Evolutionary conservation across 2,888 invertebrate genomes (phyloP).

Genomic region (Ceriagrion tenellum): DNA sequence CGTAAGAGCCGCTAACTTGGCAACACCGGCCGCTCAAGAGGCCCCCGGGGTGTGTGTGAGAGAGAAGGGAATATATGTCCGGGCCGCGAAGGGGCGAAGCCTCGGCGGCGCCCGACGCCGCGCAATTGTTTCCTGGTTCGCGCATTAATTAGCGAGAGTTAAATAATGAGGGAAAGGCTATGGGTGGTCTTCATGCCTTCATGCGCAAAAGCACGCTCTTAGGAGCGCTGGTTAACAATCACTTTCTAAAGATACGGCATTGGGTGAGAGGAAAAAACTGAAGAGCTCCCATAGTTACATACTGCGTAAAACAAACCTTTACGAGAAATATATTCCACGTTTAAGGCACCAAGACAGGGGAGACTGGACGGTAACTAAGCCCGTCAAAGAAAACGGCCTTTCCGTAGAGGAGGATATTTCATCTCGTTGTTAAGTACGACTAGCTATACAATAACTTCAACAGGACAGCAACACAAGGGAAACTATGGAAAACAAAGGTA

Average conservation of each 20-base stretch:
- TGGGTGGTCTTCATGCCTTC: slow-evolving; percentile 26
- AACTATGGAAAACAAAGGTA: no score
- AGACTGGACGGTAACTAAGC: neutral
- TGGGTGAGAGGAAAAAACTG: neutral
- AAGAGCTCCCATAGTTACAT: neutral
- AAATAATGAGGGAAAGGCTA: neutral
- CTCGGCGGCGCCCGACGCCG: neutral
- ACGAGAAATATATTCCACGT: neutral
- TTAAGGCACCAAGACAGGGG: neutral
- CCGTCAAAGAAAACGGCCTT: neutral
- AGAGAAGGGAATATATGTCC: neutral
- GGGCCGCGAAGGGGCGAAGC: neutral
- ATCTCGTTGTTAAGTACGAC: no score
- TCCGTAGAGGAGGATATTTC: neutral
- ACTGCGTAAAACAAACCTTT: neutral
- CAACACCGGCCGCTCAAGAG: no score
- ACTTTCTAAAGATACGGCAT: neutral
- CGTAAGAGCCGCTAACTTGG: no score
- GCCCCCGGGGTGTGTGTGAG: neutral
- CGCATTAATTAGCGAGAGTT: slow-evolving; percentile 36
- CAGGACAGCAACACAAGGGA: no score
- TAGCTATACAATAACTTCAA: no score
- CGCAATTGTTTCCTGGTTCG: slow-evolving; percentile 27
- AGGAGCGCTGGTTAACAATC: neutral
- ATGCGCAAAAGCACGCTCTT: neutral